Evolutionary conservation across 2,113 vertebrate genomes (phyloP).

Genomic region (Artemisiospiza belli): DNA sequence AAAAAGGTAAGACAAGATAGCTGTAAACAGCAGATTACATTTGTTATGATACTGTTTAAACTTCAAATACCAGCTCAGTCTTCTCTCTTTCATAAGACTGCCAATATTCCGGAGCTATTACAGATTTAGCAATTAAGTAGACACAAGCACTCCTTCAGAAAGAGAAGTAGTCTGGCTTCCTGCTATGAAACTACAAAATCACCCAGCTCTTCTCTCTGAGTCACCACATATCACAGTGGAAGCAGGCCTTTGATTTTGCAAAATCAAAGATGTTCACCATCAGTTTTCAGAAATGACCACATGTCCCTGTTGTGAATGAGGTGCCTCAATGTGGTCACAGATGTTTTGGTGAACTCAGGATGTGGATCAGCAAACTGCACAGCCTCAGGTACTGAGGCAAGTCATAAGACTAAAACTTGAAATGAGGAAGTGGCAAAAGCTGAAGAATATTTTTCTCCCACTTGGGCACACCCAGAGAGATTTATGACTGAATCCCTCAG

Average conservation of each 20-base stretch:
- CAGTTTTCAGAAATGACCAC: background rate
- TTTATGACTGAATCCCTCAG: background rate
- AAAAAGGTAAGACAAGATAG: background rate
- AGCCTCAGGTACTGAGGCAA: background rate
- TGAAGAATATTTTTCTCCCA: background rate
- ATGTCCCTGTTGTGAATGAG: background rate
- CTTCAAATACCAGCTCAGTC: background rate
- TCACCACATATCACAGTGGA: background rate
- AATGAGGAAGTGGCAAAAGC: constrained; percentile 3
- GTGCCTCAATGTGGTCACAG: background rate
- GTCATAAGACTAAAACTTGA: constrained; percentile 10
- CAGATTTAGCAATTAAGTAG: too few relatives aligned
- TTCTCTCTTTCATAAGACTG: too few relatives aligned
- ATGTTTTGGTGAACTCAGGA: background rate
- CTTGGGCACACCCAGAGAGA: background rate
- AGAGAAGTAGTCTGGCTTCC: background rate
- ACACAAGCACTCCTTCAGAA: background rate
- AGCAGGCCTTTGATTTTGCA: background rate
- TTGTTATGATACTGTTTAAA: background rate
- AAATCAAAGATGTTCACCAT: background rate
- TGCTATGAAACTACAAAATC: background rate
- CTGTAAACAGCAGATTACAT: background rate
- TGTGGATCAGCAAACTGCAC: background rate
- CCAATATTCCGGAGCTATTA: too few relatives aligned
- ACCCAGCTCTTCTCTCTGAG: background rate